phyloP scores from a whole-genome alignment of 2,888 invertebrate species.

The Pseudococcus jackbeardsleyi region DNA sequence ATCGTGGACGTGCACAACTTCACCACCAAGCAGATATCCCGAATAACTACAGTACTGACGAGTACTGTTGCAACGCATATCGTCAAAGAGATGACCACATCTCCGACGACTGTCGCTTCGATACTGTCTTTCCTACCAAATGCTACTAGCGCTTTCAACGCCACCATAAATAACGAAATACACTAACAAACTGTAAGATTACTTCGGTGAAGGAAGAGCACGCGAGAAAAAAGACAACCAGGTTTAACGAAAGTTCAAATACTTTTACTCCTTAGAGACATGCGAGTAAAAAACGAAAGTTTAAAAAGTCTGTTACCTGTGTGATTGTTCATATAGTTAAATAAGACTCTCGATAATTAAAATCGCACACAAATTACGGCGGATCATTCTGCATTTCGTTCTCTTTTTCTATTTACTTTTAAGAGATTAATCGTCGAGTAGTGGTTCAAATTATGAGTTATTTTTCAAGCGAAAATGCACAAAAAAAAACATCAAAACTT shows the following conservation, averaged over 20 bases:
- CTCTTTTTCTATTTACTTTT: not conserved
- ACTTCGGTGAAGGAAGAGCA: no score
- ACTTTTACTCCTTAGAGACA: not conserved
- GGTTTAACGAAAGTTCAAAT: not conserved
- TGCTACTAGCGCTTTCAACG: not conserved
- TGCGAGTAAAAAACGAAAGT: not conserved
- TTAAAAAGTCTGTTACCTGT: conserved; percentile 12
- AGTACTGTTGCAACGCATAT: conserved; percentile 17
- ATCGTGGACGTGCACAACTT: conserved; percentile 8
- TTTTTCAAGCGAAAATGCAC: not conserved
- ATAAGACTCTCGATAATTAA: not conserved
- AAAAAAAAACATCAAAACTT: not conserved
- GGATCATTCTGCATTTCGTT: not conserved
- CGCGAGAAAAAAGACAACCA: no score
- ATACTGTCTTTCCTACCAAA: not conserved
- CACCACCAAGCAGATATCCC: conserved; percentile 44
- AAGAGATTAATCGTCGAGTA: not conserved
- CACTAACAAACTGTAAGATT: not conserved
- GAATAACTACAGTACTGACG: not conserved
- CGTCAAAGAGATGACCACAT: conserved; percentile 14
- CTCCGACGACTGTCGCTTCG: conserved; percentile 16
- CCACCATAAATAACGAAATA: conserved; percentile 51
- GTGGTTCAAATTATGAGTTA: not conserved
- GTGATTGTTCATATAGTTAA: conserved; percentile 4
- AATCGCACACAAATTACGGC: not conserved